A percentile compares a stretch with the other conserved stretches of the same genome.
phyloP scores from a whole-genome alignment of 2,113 vertebrate genomes.

The Loxodonta africana region DNA sequence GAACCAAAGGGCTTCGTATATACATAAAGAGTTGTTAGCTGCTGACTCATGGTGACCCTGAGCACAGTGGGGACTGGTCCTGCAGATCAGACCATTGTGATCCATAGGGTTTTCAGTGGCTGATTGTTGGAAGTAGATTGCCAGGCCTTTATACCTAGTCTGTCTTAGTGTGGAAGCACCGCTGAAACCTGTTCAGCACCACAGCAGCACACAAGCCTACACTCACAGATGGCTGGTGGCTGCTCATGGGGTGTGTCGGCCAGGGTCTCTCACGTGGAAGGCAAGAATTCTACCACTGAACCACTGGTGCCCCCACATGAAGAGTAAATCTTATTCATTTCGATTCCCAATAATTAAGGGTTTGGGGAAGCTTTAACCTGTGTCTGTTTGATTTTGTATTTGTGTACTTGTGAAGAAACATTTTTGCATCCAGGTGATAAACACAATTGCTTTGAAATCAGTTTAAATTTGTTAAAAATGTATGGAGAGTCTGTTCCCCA shows the following conservation, averaged over 20 bases:
- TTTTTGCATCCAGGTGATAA: neutral
- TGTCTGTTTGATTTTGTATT: constrained; percentile 11
- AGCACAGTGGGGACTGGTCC: too few relatives aligned
- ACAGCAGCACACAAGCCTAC: neutral
- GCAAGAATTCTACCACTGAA: neutral
- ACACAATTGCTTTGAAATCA: constrained; percentile 33
- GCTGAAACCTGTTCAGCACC: neutral
- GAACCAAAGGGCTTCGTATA: neutral
- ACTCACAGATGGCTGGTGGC: neutral
- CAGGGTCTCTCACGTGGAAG: neutral
- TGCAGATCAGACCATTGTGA: too few relatives aligned
- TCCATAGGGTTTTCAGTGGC: too few relatives aligned
- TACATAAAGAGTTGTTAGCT: neutral
- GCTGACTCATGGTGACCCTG: too few relatives aligned
- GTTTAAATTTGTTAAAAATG: neutral
- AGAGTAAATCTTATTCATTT: neutral
- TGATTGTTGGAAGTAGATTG: neutral
- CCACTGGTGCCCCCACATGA: neutral
- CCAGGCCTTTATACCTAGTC: neutral
- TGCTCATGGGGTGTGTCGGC: neutral
- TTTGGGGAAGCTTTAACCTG: constrained; percentile 3
- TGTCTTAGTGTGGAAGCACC: neutral
- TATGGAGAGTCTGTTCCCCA: neutral
- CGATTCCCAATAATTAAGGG: neutral
- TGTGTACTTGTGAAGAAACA: neutral